Evolutionary conservation across 2,113 vertebrate species (phyloP).

Genomic region (Sminthopsis crassicaudata): DNA sequence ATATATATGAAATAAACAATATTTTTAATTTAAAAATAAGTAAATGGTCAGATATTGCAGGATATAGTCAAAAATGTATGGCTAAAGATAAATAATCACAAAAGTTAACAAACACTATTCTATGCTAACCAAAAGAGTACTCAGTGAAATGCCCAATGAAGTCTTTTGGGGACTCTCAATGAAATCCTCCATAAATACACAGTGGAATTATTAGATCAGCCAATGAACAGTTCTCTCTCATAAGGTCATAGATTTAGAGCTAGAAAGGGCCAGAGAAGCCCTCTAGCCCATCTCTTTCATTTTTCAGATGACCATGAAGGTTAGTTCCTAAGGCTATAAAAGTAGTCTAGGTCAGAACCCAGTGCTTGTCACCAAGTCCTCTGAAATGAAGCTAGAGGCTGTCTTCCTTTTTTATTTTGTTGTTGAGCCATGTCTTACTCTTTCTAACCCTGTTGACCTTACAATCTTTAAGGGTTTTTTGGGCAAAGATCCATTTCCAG

Average conservation of each 20-base stretch:
- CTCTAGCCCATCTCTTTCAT: background rate
- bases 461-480: background rate
- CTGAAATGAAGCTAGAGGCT: background rate
- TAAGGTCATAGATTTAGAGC: background rate
- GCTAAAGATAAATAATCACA: background rate
- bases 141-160: background rate
- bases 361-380: background rate
- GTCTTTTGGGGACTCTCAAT: background rate
- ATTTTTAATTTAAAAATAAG: background rate
- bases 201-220: background rate
- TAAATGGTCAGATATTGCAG: background rate
- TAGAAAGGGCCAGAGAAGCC: background rate
- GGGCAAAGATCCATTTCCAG: background rate
- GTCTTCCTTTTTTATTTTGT: background rate
- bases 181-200: background rate
- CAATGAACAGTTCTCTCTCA: background rate
- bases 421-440: background rate
- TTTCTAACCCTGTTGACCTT: background rate
- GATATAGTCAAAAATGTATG: background rate
- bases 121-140: background rate
- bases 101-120: background rate
- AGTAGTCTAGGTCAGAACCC: background rate
- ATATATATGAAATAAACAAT: background rate
- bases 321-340: background rate
- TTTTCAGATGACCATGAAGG: background rate